These are phyloP conservation scores for Gobionotothen gibberifrons DNA, from an alignment of 2,797 vertebrate genomes.

Conservation along the genomic window DNA sequence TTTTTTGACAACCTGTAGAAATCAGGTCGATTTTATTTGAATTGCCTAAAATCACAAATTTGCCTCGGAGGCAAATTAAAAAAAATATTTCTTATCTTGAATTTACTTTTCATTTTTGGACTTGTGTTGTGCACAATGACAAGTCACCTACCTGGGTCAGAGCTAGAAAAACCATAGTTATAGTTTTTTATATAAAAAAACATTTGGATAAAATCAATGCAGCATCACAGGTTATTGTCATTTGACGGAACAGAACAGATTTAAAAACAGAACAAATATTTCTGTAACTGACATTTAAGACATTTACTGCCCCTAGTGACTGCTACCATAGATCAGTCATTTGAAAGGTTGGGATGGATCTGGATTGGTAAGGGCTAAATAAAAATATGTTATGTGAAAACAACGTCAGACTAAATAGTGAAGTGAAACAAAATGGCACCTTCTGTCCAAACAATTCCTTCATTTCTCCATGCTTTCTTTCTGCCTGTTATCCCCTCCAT, in stretches of 20 bases:
- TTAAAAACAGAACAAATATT: background rate
- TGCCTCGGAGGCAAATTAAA: background rate
- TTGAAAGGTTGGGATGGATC: background rate
- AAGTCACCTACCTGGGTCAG: too few species aligned
- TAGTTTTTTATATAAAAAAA: too few species aligned
- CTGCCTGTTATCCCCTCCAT: conserved; percentile 8
- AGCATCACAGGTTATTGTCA: background rate
- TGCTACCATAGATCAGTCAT: background rate
- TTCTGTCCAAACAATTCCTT: background rate
- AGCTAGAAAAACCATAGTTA: background rate
- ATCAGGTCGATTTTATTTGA: conserved; percentile 10
- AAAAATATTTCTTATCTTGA: background rate
- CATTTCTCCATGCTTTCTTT: background rate
- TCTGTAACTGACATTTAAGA: background rate
- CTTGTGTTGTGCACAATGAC: too few species aligned
- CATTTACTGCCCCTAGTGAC: background rate
- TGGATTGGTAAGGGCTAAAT: background rate
- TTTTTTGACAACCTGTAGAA: conserved; percentile 7
- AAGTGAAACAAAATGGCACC: background rate
- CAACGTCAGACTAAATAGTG: background rate
- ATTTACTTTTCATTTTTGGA: background rate
- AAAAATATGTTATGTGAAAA: background rate
- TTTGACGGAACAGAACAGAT: background rate
- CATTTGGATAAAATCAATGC: background rate
- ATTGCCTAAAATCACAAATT: background rate